Evolutionary conservation across 1,140 invertebrate species (phyloP).

Genomic region (Arctopsyche grandis): DNA sequence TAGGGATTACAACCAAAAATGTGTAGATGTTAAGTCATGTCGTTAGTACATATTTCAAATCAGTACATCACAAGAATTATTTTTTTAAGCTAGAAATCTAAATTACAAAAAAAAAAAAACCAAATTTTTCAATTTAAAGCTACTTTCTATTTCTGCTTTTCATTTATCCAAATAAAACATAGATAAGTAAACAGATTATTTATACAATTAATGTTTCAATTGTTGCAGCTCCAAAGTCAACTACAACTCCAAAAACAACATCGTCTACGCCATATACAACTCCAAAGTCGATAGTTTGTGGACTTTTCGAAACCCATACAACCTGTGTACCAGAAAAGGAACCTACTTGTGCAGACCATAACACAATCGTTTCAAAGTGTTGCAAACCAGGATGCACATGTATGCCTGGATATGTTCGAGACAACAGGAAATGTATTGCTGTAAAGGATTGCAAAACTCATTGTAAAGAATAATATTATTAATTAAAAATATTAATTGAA

Average conservation of each 20-base stretch:
- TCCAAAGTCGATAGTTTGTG: not conserved
- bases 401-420: conserved; percentile 37
- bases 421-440: not conserved
- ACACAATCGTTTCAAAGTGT: not conserved
- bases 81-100: too few relatives aligned
- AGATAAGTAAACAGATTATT: not conserved
- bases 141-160: not conserved
- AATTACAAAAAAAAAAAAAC: too few relatives aligned
- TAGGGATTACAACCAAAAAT: conserved; percentile 22
- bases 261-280: too few relatives aligned
- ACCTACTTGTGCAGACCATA: conserved; percentile 3
- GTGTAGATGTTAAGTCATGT: not conserved
- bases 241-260: too few relatives aligned
- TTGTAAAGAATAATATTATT: too few relatives aligned
- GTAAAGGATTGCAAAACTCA: not conserved
- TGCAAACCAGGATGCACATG: conserved; percentile 40
- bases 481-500: too few relatives aligned
- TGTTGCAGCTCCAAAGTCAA: not conserved
- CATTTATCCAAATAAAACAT: too few relatives aligned
- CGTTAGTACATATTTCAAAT: too few relatives aligned
- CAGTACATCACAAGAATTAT: too few relatives aligned
- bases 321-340: conserved; percentile 22
- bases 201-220: not conserved
- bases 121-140: not conserved
- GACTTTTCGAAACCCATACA: conserved; percentile 31